Base-by-base conservation (phyloP, 2,797 vertebrate species). In the Cottoperca gobio region DNA sequence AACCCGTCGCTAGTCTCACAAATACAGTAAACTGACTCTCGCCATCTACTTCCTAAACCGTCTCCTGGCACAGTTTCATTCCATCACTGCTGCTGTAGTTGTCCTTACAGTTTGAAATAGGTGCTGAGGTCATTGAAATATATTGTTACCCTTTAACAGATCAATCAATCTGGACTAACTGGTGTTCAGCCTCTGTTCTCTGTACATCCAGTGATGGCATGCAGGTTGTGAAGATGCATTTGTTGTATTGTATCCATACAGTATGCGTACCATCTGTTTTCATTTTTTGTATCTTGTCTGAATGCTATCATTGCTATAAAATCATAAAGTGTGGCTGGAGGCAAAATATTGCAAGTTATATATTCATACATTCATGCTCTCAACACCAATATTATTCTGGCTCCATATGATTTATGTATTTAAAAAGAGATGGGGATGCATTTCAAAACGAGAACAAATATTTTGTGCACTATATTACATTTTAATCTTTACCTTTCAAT, bases 361-460 rank as follows among this genome's bases (percentile, higher is more conserved):
- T 62, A 77, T 79, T 69, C 48, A 81, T 76, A 48, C 67, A 77
- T 81, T 58, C 45, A 73, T 43, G 73, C 76, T 75, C 61, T 72
- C 70, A 80, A 73, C 85, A 60, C 19, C 37, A 52, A 68, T 72
- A 66, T 83, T 84, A 81, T 83, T 84, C 45, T 70, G 21, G 60
- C 14, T 54, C 50, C 66, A 57, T 67, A 33, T 52, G 76, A 66
- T 79, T 72, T 71, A 78, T 72, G 53, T 12, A 26, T 70, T 71
- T 69, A 39, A 52, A 73, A 67, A 68, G 26, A 42, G 40, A 78
- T 53, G 26, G 21, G 57, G 21, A 65, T 57, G 35, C 35, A 39
- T 54, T 63, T n/a, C 7, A n/a, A 59, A 72, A 49, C 9, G 16
- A 50, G 40, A 45, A 42, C 23, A 59, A 17, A 62, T 48, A 64